Evolutionary conservation across 2,797 vertebrate species (phyloP).

Genomic region (Phrynocephalus forsythii): DNA sequence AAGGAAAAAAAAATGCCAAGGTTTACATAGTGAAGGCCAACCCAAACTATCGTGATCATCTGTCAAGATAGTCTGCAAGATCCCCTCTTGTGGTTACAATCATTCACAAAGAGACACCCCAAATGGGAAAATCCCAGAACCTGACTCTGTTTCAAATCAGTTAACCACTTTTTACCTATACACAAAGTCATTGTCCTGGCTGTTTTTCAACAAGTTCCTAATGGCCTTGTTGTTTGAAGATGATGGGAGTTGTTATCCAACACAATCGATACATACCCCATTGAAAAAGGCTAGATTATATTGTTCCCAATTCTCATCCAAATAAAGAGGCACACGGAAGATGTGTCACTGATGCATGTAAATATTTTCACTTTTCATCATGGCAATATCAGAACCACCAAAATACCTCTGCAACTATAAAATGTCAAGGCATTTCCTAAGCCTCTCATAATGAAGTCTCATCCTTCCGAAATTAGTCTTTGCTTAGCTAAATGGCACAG

Average conservation of each 20-base stretch:
- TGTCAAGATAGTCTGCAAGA: neutral
- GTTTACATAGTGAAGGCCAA: neutral
- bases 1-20: neutral
- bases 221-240: neutral
- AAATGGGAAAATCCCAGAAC: too few relatives aligned
- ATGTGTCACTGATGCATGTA: neutral
- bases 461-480: neutral
- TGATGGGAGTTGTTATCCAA: neutral
- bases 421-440: slow-evolving; percentile 32
- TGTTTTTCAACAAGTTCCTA: too few relatives aligned
- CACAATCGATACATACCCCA: neutral
- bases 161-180: too few relatives aligned
- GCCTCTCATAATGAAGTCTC: neutral
- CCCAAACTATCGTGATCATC: neutral
- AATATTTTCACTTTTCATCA: neutral
- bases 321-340: neutral
- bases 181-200: too few relatives aligned
- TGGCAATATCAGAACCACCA: neutral
- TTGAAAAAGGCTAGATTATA: neutral
- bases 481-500: neutral
- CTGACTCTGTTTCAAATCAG: too few relatives aligned
- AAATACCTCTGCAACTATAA: neutral
- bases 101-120: too few relatives aligned
- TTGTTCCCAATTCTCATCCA: neutral
- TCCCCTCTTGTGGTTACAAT: too few relatives aligned